Base-by-base conservation (phyloP, 2,113 vertebrate species). In the Rhizomys pruinosus region DNA sequence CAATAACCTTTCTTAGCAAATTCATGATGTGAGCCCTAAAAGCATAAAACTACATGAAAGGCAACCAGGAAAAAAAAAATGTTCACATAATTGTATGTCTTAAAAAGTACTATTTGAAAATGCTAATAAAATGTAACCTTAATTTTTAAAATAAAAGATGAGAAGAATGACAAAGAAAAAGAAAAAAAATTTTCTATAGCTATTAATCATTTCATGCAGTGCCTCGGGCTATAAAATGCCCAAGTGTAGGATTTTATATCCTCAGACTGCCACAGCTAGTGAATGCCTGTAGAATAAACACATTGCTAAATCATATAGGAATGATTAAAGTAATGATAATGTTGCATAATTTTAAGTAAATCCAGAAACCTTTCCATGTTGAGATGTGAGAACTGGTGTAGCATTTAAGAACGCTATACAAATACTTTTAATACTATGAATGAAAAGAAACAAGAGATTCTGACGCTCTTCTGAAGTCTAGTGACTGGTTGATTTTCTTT, bases 281-380 rank as follows among this genome's bases (percentile, higher is more conserved):
- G 37, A 66, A 55, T 84, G 63, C 47, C 66, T 95, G 37, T 71
- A 87, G 71, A 92, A 86, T 88, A 63, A 91, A 23, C 37, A 32
- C 15, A 59, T 71, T 32, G 68, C 25, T 91, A 79, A 89, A 71
- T 81, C 79, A 68, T 32, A 17, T 37, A 16, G 64, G 68, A 92
- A 74, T 73, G 42, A n/a, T 66, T 42, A 93, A 34, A 44, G 22
- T 76, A 78, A 66, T 77, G 20, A 76, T 63, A 93, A 9, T 42
- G 89, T 91, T 72, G 39, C 37, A 64, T 69, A n/a, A 42, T 89
- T 93, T 95, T 59, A 92, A 73, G 94, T 68, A 89, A 88, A 94
- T 79, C 61, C 47, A 73, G 80, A 94, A 94, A 66, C 1, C 16
- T 77, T 89, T 95, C 55, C 15, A 12, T 84, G 19, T 66, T 93